Evolutionary conservation across 2,113 vertebrate genomes (phyloP).

Genomic region (Hemiprocne comata): DNA sequence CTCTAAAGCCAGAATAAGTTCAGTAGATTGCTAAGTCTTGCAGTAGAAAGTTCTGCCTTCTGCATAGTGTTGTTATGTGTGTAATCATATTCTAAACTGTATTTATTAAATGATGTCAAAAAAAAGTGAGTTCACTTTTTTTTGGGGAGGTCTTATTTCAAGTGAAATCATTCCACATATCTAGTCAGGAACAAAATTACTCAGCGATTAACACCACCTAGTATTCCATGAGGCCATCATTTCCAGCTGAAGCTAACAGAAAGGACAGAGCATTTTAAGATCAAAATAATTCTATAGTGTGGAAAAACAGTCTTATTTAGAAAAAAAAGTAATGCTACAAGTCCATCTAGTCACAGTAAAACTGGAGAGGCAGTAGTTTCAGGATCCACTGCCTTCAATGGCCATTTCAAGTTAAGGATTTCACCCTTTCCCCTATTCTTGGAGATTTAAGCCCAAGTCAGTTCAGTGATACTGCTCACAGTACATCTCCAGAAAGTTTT

Average conservation of each 20-base stretch:
- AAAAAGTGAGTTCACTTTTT: neutral
- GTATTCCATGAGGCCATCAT: neutral
- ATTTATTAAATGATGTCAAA: neutral
- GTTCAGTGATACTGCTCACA: neutral
- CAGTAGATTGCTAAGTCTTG: neutral
- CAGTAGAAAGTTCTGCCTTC: neutral
- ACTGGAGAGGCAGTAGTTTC: neutral
- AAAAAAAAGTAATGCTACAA: neutral
- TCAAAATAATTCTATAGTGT: neutral
- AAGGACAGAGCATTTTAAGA: neutral
- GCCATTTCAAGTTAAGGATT: neutral
- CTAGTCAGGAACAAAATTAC: neutral
- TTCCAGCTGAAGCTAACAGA: neutral
- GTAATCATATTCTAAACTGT: neutral
- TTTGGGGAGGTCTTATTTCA: neutral
- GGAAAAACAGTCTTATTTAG: neutral
- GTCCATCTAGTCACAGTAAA: neutral
- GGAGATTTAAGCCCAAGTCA: neutral
- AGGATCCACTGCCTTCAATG: neutral
- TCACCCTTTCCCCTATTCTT: neutral
- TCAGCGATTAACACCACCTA: neutral
- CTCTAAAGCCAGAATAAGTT: neutral
- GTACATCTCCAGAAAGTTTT: neutral
- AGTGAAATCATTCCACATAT: neutral
- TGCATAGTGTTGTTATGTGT: neutral